Evolutionary conservation across 2,888 invertebrate species (phyloP).

Genomic region (Melinopterus prodromus): DNA sequence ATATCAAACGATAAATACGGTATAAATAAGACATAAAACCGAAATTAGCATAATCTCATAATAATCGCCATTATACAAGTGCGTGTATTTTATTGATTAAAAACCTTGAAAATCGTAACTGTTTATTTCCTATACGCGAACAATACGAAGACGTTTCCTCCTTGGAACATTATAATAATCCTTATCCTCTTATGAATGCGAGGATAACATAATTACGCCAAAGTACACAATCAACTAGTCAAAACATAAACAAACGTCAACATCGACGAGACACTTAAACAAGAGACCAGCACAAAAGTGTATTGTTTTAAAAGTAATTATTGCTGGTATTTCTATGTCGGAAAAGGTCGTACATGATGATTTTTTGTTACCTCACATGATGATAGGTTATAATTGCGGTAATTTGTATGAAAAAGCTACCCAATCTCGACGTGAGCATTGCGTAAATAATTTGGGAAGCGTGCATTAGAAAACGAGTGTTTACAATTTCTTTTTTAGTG

Average conservation of each 20-base stretch:
- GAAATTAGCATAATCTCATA: not conserved
- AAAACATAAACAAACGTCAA: not conserved
- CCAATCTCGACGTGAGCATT: not conserved
- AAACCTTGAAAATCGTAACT: not conserved
- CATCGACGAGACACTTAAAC: not conserved
- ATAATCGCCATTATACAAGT: not conserved
- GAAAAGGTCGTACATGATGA: not conserved
- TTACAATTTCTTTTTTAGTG: conserved; percentile 4
- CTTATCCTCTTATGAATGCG: not conserved
- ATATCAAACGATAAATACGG: not conserved
- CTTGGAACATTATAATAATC: not conserved
- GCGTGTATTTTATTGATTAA: not conserved
- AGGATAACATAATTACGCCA: not conserved
- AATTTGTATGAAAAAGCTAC: not conserved
- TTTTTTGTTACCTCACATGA: not conserved
- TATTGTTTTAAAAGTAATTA: not conserved
- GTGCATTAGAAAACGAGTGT: not conserved
- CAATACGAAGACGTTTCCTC: not conserved
- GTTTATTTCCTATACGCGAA: not conserved
- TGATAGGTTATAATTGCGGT: not conserved
- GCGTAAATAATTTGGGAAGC: not conserved
- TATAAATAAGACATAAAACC: not conserved
- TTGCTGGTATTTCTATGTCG: not conserved
- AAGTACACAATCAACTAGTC: not conserved
- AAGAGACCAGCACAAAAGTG: not conserved